phyloP scores from a whole-genome alignment of 2,888 invertebrate genomes.

The Marronus borbonicus region DNA sequence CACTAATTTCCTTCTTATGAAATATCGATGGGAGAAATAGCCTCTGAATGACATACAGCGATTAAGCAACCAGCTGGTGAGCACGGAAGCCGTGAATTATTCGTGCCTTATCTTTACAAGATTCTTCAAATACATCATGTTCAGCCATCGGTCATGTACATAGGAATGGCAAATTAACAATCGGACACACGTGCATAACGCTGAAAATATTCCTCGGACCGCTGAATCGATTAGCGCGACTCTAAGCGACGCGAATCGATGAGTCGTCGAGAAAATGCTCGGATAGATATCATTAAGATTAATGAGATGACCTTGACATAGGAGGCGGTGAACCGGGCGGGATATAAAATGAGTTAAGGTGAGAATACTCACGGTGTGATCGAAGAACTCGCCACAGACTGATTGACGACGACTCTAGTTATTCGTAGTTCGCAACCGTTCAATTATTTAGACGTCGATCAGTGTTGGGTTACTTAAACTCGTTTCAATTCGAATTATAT shows the following conservation, averaged over 20 bases:
- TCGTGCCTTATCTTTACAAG: conserved; percentile 1
- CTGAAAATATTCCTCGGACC: neutral
- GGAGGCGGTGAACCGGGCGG: conserved; percentile 27
- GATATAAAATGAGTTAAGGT: conserved; percentile 38
- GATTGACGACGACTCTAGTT: conserved; percentile 28
- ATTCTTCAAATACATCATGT: neutral
- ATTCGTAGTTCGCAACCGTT: neutral
- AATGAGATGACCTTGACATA: conserved; percentile 31
- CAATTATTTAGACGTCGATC: neutral
- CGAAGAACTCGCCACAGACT: conserved; percentile 33
- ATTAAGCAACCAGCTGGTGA: no score
- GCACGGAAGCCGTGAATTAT: neutral
- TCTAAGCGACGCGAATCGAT: conserved; percentile 12
- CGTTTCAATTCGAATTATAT: neutral
- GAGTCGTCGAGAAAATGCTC: neutral
- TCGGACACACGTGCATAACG: neutral
- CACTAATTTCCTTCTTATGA: no score
- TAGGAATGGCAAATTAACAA: neutral
- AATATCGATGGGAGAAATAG: no score
- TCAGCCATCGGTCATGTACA: no score
- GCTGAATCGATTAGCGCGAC: neutral
- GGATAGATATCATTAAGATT: no score
- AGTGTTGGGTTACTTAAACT: neutral
- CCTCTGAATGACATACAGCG: no score
- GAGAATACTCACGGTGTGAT: conserved; percentile 13